These are phyloP conservation scores for Peucedramus taeniatus DNA, from an alignment of 2,113 vertebrate species.

Conservation along the genomic window DNA sequence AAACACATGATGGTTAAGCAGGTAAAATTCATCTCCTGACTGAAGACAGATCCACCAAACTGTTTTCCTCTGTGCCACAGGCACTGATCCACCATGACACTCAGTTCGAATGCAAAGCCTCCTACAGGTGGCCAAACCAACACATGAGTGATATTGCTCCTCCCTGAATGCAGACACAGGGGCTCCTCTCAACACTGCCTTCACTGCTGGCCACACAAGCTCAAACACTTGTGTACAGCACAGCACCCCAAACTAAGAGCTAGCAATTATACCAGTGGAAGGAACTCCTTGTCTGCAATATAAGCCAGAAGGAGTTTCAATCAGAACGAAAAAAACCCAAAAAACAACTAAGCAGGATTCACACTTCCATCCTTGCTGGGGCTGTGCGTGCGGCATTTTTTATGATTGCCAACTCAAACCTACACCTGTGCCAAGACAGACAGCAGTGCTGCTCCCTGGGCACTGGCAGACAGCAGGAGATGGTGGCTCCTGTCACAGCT, in stretches of 20 bases:
- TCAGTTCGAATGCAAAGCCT: background rate
- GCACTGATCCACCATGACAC: background rate
- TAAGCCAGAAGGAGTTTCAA: background rate
- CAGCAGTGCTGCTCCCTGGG: background rate
- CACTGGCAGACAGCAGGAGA: background rate
- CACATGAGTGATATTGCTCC: background rate
- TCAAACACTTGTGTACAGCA: background rate
- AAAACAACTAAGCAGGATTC: background rate
- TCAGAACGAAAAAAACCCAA: background rate
- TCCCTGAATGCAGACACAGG: background rate
- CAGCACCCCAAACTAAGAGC: background rate
- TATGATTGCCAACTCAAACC: background rate
- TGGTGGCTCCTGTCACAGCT: background rate
- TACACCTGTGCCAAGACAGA: background rate
- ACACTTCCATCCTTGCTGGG: background rate
- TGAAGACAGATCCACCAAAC: background rate
- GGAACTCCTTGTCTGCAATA: background rate
- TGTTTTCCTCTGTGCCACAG: background rate
- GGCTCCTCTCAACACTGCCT: background rate
- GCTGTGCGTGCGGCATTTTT: rapidly evolving
- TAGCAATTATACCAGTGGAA: background rate
- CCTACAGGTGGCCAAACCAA: background rate
- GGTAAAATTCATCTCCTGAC: background rate
- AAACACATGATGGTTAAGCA: background rate
- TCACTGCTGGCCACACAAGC: background rate